A percentile compares a stretch with the other conserved stretches of the same genome.
Evolutionary conservation across 2,113 vertebrate genomes (phyloP).

Genomic region (Callipepla californica): DNA sequence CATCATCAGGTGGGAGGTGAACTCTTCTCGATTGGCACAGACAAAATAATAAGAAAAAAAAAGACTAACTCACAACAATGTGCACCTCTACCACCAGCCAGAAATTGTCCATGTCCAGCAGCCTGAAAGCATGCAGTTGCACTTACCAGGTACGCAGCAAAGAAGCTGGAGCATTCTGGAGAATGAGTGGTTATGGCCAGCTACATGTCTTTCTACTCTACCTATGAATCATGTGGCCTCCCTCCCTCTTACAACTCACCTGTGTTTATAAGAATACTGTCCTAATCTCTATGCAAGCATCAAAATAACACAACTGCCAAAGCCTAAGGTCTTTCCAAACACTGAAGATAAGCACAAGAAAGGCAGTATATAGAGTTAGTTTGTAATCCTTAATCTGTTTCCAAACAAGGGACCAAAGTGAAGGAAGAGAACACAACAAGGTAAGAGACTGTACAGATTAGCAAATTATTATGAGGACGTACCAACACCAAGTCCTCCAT

Average conservation of each 20-base stretch:
- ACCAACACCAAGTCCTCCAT: slow-evolving; percentile 38
- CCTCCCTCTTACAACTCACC: slow-evolving; percentile 26
- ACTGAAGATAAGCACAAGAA: background rate
- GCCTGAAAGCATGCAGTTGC: accelerated
- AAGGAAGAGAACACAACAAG: background rate
- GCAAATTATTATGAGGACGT: slow-evolving; percentile 6
- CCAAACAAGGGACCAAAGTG: slow-evolving; percentile 20
- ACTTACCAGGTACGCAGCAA: background rate
- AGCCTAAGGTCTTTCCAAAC: slow-evolving; percentile 20
- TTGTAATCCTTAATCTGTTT: background rate
- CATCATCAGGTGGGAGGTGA: background rate
- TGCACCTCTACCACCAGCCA: background rate
- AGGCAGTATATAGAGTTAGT: background rate
- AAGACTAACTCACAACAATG: background rate
- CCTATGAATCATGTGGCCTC: background rate
- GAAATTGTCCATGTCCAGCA: accelerated
- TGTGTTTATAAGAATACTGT: background rate
- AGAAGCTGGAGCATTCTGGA: background rate
- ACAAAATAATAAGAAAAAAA: background rate
- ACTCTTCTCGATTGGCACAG: background rate
- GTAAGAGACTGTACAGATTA: background rate
- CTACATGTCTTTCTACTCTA: background rate
- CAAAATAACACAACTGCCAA: slow-evolving; percentile 32
- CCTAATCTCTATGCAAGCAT: background rate
- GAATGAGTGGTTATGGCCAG: background rate